A percentile compares a stretch with the other conserved stretches of the same genome.
Evolutionary conservation across 2,113 vertebrate genomes (phyloP).

Genomic region (Rynchops niger): DNA sequence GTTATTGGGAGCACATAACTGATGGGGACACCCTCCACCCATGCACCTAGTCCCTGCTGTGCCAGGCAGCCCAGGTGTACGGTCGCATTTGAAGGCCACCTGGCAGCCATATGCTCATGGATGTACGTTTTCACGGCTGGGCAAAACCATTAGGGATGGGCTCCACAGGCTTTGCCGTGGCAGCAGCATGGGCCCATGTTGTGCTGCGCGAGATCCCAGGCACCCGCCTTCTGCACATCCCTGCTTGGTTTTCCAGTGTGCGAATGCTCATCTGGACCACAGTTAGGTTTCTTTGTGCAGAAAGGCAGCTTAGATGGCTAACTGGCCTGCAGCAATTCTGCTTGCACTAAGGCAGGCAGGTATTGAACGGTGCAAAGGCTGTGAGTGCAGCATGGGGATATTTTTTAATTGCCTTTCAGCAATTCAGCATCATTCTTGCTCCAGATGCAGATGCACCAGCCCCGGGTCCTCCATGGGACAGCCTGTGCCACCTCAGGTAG

Average conservation of each 20-base stretch:
- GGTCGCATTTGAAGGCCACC: background rate
- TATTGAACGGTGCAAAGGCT: background rate
- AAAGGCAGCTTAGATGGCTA: background rate
- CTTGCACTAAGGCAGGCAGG: background rate
- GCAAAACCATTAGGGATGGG: background rate
- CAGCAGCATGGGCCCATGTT: background rate
- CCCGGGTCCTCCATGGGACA: background rate
- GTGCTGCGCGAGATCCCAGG: background rate
- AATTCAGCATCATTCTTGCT: background rate
- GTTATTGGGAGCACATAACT: background rate
- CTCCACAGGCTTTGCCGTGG: background rate
- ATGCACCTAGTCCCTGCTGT: background rate
- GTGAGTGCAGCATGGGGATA: background rate
- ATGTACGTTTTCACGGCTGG: fast-evolving
- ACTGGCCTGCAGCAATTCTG: background rate
- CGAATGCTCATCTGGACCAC: background rate
- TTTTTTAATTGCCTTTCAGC: background rate
- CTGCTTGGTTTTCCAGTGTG: background rate
- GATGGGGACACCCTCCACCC: background rate
- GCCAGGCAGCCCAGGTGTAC: background rate
- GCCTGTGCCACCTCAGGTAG: background rate
- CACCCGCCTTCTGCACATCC: background rate
- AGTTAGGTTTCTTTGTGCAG: background rate
- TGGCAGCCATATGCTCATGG: background rate
- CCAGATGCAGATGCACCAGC: background rate